Evolutionary conservation across 1,140 invertebrate genomes (phyloP), one percentile per base, ranked within the genome.

Genomic region (Drosophila serrata): DNA sequence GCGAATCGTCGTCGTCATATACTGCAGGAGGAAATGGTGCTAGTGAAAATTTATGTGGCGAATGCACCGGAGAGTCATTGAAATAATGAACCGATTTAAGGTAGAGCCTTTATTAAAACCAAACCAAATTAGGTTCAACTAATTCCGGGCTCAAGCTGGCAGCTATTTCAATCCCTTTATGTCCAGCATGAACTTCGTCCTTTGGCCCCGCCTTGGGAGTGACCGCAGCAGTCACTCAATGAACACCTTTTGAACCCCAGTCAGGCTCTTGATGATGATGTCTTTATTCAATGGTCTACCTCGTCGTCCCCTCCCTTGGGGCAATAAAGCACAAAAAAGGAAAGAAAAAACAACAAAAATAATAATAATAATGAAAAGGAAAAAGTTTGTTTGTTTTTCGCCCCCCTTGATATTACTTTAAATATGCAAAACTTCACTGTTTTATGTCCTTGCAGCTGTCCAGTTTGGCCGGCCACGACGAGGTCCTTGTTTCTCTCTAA

Each of bases 361-460:
- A 64, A 72, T 72, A 70, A 62, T 64, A 64, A 72, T 72, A 72
- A 73, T 73, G 69, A 72, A 73, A 81, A 77, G 53, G 29, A 53
- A 60, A 60, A 70, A 72, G 55, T 81, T 81, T 72, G n/a, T 40
- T 60, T 82, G 75, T 15, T 2, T 12, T 11, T 42, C 57, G 46
- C 56, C 61, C 57, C 53, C 56, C 61, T 67, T 64, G 73, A 67
- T 81, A 62, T 82, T 74, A 74, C 79, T 82, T 82, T 67, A 63
- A 82, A 82, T 82, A 78, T 82, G 74, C 79, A 82, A 82, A 78
- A 70, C 81, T 74, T 73, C 67, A 72, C 65, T 74, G 79, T 78
- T 68, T 82, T 74, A 78, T 82, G 79, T 82, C 79, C 61, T 72
- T 82, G 51, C 67, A 59, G 74, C 46, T 62, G 74, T 45, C 74